These are phyloP conservation scores for Gerris lacustris DNA, from an alignment of 2,888 invertebrate genomes.

Conservation along the genomic window DNA sequence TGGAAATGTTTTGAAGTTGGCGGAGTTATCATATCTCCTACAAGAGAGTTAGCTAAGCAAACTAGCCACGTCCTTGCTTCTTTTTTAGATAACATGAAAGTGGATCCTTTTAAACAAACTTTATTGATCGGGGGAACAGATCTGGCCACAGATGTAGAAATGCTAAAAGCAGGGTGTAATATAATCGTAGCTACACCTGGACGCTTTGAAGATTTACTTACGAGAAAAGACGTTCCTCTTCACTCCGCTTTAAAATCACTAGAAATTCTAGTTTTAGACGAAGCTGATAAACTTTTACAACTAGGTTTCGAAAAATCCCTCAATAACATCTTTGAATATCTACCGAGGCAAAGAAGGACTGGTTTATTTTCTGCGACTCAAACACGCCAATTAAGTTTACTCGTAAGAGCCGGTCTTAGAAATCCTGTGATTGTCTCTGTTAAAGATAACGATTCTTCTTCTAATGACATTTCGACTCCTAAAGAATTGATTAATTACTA, in stretches of 20 bases:
- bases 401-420: constrained; percentile 83
- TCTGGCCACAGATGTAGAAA: constrained; percentile 59
- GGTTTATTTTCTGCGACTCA: constrained; percentile 99
- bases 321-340: constrained; percentile 74
- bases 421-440: constrained; percentile 86
- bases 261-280: constrained; percentile 88
- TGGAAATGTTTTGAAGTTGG: constrained; percentile 68
- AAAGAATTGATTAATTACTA: constrained; percentile 54
- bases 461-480: constrained; percentile 37
- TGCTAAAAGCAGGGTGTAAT: constrained; percentile 60
- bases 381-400: constrained; percentile 79
- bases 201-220: constrained; percentile 71
- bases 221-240: constrained; percentile 57
- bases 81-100: constrained; percentile 39
- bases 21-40: constrained; percentile 85
- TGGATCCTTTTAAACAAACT: constrained; percentile 43
- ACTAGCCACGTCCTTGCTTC: constrained; percentile 54
- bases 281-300: constrained; percentile 89
- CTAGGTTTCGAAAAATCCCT: constrained; percentile 78
- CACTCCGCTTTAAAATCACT: constrained; percentile 61
- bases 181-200: constrained; percentile 93
- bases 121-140: constrained; percentile 72
- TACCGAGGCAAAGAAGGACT: constrained; percentile 87
- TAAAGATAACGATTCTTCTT: constrained; percentile 37
- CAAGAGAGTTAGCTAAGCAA: constrained; percentile 86